These are phyloP conservation scores for Mustela lutreola DNA, from an alignment of 2,113 vertebrate genomes.

Conservation along the genomic window DNA sequence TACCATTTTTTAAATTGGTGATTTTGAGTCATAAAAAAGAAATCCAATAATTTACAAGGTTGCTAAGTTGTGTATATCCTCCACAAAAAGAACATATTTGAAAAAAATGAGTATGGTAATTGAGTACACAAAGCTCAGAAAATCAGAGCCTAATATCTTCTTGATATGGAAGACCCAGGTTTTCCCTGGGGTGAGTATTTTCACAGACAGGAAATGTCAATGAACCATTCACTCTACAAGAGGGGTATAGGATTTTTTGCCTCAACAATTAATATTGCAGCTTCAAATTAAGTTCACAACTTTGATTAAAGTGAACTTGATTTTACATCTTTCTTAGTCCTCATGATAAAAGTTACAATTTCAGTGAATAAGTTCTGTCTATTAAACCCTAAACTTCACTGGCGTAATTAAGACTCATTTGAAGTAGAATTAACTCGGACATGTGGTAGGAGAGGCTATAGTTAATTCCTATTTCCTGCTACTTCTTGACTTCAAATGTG, in stretches of 20 bases:
- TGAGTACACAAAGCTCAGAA: conserved; percentile 27
- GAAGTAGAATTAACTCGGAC: conserved; percentile 87
- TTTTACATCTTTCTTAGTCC: conserved; percentile 83
- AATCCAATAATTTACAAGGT: not conserved
- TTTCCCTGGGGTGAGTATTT: not conserved
- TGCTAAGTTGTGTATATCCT: not conserved
- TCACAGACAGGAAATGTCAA: not conserved
- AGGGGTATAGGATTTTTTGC: not conserved
- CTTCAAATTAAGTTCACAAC: conserved; percentile 65
- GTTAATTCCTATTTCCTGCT: conserved; percentile 77
- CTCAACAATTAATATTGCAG: conserved; percentile 45
- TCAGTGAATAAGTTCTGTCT: conserved; percentile 82
- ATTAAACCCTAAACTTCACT: conserved; percentile 85
- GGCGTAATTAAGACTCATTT: conserved; percentile 86
- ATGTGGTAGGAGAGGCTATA: conserved; percentile 71
- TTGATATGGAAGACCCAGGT: not conserved
- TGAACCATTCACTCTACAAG: not conserved
- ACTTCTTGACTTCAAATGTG: conserved; percentile 71
- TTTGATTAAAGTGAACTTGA: conserved; percentile 70
- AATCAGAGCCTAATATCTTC: conserved; percentile 1
- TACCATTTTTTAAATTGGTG: not conserved
- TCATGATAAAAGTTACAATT: conserved; percentile 81
- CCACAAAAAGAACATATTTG: not conserved
- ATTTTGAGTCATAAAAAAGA: not conserved
- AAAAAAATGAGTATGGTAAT: not conserved